Conservation (phyloP, 2,888 invertebrate genomes). For the Plutella xylostella region DNA sequence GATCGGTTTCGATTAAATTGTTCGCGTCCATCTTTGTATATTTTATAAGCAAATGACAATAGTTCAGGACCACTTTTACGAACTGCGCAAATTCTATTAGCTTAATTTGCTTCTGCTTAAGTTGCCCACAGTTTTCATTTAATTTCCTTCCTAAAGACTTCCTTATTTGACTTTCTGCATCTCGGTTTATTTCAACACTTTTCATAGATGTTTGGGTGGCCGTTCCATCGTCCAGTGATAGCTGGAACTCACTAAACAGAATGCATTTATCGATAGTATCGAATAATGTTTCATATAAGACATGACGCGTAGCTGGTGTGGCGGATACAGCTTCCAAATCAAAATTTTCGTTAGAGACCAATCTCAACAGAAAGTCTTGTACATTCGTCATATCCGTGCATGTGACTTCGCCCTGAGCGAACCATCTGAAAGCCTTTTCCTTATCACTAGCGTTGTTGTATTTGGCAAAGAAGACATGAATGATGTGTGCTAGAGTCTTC, state of each 20-base stretch:
- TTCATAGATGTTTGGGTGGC: conserved; percentile 15
- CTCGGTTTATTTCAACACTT: conserved; percentile 25
- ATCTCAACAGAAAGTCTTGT: conserved; percentile 33
- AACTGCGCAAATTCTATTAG: conserved; percentile 29
- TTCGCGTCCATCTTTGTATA: conserved; percentile 24
- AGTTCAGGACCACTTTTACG: conserved; percentile 27
- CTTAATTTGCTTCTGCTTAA: conserved; percentile 22
- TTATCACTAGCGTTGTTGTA: conserved; percentile 34
- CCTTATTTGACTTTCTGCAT: conserved; percentile 20
- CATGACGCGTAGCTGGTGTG: background rate
- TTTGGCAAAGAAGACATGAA: conserved; percentile 44
- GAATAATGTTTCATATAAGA: conserved; percentile 35
- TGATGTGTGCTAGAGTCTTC: conserved; percentile 34
- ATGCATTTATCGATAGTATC: conserved; percentile 38
- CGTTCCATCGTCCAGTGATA: conserved; percentile 21
- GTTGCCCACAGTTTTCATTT: conserved; percentile 19
- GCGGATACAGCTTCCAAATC: conserved; percentile 5
- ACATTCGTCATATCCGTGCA: conserved; percentile 22
- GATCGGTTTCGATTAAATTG: conserved; percentile 23
- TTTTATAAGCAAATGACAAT: conserved; percentile 33
- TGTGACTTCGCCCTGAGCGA: conserved; percentile 28
- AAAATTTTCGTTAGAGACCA: conserved; percentile 46
- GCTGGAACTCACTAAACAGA: conserved; percentile 48
- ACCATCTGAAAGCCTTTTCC: conserved; percentile 40
- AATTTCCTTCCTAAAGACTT: conserved; percentile 27